Evolutionary conservation across 2,797 vertebrate species (phyloP).

Genomic region (Rhinogobio ventralis): DNA sequence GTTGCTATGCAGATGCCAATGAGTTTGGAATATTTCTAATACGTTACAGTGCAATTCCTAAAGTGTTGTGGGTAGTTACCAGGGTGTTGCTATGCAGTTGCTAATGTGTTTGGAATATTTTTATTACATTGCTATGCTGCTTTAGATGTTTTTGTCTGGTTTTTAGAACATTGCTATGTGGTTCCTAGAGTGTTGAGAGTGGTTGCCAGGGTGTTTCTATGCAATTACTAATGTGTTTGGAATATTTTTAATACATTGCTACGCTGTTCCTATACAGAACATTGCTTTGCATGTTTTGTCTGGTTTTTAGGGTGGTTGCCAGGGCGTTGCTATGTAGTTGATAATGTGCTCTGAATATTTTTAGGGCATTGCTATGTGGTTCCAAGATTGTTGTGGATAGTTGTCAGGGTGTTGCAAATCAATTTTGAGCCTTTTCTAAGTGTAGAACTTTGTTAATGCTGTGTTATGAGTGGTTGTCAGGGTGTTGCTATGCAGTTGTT

Average conservation of each 20-base stretch:
- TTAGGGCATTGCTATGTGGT: not conserved
- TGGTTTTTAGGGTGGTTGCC: not conserved
- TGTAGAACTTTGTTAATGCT: not conserved
- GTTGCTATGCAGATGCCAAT: not conserved
- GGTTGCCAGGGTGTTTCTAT: not conserved
- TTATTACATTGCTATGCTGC: not conserved
- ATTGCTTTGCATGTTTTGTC: too few species aligned
- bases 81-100: not conserved
- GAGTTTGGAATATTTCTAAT: not conserved
- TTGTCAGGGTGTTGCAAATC: not conserved
- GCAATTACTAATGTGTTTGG: not conserved
- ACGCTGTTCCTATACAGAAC: not conserved
- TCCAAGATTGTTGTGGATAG: not conserved
- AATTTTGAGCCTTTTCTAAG: not conserved
- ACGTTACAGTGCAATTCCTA: not conserved
- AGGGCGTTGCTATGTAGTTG: not conserved
- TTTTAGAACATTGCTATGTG: not conserved
- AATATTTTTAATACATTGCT: not conserved
- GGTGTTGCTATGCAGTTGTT: not conserved
- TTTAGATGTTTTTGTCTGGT: not conserved
- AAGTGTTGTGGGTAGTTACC: not conserved
- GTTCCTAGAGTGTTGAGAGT: too few species aligned
- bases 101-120: not conserved
- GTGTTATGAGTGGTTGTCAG: not conserved
- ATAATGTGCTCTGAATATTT: not conserved